Evolutionary conservation across 2,113 vertebrate genomes (phyloP).

Genomic region (Ptychochromis oligacanthus): DNA sequence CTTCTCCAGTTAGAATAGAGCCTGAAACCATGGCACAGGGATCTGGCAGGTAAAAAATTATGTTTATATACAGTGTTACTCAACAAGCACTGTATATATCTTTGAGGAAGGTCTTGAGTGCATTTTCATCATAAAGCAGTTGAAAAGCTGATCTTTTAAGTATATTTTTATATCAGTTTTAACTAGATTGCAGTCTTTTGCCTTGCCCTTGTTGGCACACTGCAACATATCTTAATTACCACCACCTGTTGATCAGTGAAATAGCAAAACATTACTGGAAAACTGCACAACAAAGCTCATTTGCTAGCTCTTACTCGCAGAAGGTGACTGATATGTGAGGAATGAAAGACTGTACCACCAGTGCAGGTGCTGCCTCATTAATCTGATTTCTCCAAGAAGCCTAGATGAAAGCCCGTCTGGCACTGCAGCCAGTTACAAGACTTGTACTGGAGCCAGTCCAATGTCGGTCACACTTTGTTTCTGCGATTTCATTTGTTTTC

Average conservation of each 20-base stretch:
- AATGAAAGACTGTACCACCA: neutral
- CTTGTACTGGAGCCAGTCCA: neutral
- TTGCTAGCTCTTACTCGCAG: neutral
- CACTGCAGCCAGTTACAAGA: neutral
- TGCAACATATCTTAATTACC: neutral
- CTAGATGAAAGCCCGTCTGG: slow-evolving; percentile 10
- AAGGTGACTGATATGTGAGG: neutral
- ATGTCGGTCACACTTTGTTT: neutral
- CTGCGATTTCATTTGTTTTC: neutral
- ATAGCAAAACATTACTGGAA: neutral
- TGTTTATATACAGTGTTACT: too few relatives aligned
- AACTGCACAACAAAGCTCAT: neutral
- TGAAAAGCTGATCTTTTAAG: neutral
- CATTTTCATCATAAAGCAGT: neutral
- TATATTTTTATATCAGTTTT: neutral
- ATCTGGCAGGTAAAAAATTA: neutral
- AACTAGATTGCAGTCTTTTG: neutral
- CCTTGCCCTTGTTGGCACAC: too few relatives aligned
- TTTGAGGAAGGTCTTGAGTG: too few relatives aligned
- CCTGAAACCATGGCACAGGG: neutral
- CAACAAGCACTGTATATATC: too few relatives aligned
- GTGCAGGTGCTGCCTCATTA: slow-evolving; percentile 27
- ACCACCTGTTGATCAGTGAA: neutral
- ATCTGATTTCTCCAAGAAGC: slow-evolving; percentile 11
- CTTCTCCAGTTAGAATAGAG: neutral